Conservation (phyloP, 2,888 invertebrate species). For the Podabrus alpinus region DNA sequence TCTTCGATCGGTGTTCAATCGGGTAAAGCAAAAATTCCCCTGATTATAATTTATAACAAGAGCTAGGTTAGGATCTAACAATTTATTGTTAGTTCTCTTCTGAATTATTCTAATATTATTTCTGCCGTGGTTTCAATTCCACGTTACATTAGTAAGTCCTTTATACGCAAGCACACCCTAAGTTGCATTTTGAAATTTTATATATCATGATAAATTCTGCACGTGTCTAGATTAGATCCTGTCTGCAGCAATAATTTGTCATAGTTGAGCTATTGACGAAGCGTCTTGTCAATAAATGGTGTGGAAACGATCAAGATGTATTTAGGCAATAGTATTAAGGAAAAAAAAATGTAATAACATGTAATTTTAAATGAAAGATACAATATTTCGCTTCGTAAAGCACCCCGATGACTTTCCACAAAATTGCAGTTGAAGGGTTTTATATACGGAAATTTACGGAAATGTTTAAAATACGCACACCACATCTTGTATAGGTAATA, state of each 20-base stretch:
- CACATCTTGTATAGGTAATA: neutral
- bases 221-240: neutral
- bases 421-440: neutral
- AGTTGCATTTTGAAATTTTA: neutral
- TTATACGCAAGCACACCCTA: neutral
- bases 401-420: neutral
- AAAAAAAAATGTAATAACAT: neutral
- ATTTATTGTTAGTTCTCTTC: too few species aligned
- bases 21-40: too few species aligned
- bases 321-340: neutral
- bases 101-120: too few species aligned
- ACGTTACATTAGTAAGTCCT: too few species aligned
- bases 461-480: neutral
- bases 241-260: neutral
- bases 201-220: neutral
- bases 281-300: neutral
- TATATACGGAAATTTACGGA: neutral
- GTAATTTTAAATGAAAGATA: neutral
- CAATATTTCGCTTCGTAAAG: neutral
- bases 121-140: too few species aligned
- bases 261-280: neutral
- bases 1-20: too few species aligned
- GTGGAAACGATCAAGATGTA: neutral
- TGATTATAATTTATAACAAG: too few species aligned
- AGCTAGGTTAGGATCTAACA: too few species aligned